Percentiles rank a stretch among this genome's conserved stretches.
phyloP scores from a whole-genome alignment of 1,140 invertebrate genomes.

The Streblospio benedicti region DNA sequence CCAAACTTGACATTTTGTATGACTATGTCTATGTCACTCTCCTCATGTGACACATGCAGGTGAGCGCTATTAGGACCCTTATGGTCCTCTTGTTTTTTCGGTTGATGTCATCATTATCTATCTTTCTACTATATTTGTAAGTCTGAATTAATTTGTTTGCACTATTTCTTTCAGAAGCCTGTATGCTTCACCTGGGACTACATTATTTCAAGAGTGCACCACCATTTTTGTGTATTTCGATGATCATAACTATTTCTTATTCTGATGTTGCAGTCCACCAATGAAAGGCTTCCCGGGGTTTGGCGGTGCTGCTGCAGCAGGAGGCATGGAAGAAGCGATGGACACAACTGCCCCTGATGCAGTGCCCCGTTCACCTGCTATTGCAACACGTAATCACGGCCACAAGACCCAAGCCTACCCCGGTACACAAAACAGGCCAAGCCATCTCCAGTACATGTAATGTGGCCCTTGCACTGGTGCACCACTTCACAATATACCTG shows the following conservation, averaged over 20 bases:
- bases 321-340: conserved; percentile 36
- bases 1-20: too few species aligned
- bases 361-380: conserved; percentile 27
- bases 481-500: neutral
- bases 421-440: conserved; percentile 24
- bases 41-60: too few species aligned
- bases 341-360: conserved; percentile 20
- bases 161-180: neutral
- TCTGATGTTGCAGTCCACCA: conserved; percentile 24
- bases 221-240: neutral
- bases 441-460: conserved; percentile 35
- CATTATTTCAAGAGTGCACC: neutral
- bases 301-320: conserved; percentile 16
- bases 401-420: conserved; percentile 25
- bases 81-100: neutral
- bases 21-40: too few species aligned
- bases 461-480: conserved; percentile 14
- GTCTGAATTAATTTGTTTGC: neutral
- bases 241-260: neutral
- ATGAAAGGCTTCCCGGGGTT: conserved; percentile 25
- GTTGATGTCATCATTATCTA: neutral
- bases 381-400: conserved; percentile 27
- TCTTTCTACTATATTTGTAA: neutral
- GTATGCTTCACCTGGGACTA: neutral
- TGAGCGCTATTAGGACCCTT: too few species aligned